Conservation (phyloP, 2,888 invertebrate species). For the Pseudococcus jackbeardsleyi region DNA sequence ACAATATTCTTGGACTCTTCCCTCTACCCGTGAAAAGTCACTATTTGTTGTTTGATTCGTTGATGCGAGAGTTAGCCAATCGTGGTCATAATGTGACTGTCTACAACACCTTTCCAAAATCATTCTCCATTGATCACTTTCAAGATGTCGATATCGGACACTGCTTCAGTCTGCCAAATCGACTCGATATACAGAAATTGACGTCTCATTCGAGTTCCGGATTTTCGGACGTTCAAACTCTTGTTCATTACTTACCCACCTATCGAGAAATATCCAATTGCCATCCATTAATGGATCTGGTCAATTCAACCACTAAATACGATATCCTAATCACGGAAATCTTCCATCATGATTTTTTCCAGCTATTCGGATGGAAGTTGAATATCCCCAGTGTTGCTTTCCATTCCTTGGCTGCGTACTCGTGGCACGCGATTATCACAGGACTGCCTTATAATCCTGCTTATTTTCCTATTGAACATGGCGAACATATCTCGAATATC, state of each 20-base stretch:
- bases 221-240: neutral
- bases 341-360: neutral
- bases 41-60: slow-evolving; percentile 61
- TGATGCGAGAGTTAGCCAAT: slow-evolving; percentile 59
- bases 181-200: neutral
- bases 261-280: slow-evolving; percentile 26
- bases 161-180: neutral
- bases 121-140: slow-evolving; percentile 49
- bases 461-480: no score
- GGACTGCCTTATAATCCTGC: slow-evolving; percentile 47
- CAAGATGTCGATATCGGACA: slow-evolving; percentile 8
- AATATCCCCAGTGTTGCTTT: slow-evolving; percentile 70
- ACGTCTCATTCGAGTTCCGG: neutral
- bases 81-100: slow-evolving; percentile 65
- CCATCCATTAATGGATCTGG: slow-evolving; percentile 23
- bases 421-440: slow-evolving; percentile 72
- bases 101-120: slow-evolving; percentile 44
- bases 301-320: slow-evolving; percentile 52
- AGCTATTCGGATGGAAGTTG: neutral
- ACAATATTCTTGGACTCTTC: slow-evolving; percentile 66
- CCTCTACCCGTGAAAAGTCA: slow-evolving; percentile 67
- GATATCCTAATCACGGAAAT: slow-evolving; percentile 61
- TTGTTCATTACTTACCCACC: neutral
- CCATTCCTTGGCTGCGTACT: slow-evolving; percentile 75
- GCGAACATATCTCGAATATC: no score